A percentile compares a stretch with the other conserved stretches of the same genome.
phyloP scores from a whole-genome alignment of 2,888 invertebrate species.

The Clusia tigrina region DNA sequence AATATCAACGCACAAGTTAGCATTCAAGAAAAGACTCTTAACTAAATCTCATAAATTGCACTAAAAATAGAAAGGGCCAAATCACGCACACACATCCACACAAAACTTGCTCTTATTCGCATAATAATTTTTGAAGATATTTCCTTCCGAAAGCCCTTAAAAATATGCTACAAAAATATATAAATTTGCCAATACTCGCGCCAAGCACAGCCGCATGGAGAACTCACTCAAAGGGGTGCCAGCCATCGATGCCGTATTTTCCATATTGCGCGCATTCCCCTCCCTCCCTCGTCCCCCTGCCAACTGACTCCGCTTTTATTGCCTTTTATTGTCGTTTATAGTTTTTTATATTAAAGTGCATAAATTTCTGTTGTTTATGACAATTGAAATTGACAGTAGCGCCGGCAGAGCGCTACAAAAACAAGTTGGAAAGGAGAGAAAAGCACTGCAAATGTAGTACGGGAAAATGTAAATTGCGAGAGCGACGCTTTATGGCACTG shows the following conservation, averaged over 20 bases:
- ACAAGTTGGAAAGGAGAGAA: slow-evolving; percentile 9
- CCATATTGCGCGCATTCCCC: slow-evolving; percentile 50
- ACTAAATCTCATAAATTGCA: slow-evolving; percentile 4
- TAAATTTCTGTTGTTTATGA: slow-evolving; percentile 39
- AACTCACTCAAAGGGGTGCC: slow-evolving; percentile 29
- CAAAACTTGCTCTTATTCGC: slow-evolving; percentile 4
- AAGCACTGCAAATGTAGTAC: background rate
- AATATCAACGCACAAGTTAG: background rate
- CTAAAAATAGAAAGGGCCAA: background rate
- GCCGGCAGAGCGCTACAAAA: too few relatives aligned
- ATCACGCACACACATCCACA: background rate
- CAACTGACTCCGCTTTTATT: slow-evolving; percentile 52
- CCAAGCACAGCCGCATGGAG: slow-evolving; percentile 44
- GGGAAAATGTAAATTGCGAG: background rate
- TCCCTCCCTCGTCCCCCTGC: slow-evolving; percentile 23
- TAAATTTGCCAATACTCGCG: slow-evolving; percentile 19
- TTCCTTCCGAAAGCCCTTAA: slow-evolving; percentile 22
- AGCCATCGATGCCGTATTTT: slow-evolving; percentile 44
- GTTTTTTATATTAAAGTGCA: slow-evolving; percentile 46
- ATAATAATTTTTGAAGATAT: slow-evolving; percentile 19
- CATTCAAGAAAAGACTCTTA: slow-evolving; percentile 13
- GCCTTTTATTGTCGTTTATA: slow-evolving; percentile 55
- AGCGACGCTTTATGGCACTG: background rate
- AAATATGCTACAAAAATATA: slow-evolving; percentile 27
- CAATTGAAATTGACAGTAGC: slow-evolving; percentile 25